A percentile compares a stretch with the other conserved stretches of the same genome.
phyloP scores from a whole-genome alignment of 2,888 invertebrate species.

The Ryuthela nishihirai region DNA sequence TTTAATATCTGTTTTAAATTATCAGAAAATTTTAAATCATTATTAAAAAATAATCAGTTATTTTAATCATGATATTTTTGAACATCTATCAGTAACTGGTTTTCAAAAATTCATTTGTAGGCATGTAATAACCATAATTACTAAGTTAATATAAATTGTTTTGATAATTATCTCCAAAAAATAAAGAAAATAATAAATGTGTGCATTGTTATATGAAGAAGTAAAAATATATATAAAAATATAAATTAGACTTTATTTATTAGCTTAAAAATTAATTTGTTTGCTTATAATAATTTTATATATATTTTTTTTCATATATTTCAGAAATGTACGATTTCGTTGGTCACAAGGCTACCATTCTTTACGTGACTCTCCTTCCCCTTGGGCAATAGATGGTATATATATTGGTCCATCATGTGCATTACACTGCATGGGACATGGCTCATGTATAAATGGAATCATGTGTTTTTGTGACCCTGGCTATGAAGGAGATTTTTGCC shows the following conservation, averaged over 20 bases:
- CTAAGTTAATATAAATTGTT: too few species aligned
- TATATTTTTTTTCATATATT: too few species aligned
- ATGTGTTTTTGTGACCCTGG: constrained; percentile 49
- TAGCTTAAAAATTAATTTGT: too few species aligned
- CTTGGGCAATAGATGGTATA: constrained; percentile 53
- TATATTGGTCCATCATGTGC: constrained; percentile 52
- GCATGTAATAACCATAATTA: too few species aligned
- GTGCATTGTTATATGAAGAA: too few species aligned
- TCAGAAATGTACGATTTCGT: constrained; percentile 50
- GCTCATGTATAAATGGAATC: constrained; percentile 47
- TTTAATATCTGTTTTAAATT: too few species aligned
- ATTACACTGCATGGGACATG: constrained; percentile 52
- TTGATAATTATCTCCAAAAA: too few species aligned
- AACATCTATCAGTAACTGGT: background rate
- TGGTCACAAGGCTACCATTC: constrained; percentile 51
- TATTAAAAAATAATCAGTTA: background rate
- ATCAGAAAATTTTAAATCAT: background rate
- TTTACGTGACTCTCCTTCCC: constrained; percentile 46
- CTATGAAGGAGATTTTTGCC: constrained; percentile 46
- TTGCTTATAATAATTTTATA: too few species aligned
- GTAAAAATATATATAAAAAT: too few species aligned
- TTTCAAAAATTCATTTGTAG: too few species aligned
- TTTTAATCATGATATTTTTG: background rate
- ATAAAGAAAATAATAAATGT: too few species aligned
- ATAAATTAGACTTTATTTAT: too few species aligned